These are phyloP conservation scores for Lasius fuliginosus DNA, from an alignment of 2,888 invertebrate species.

Conservation along the genomic window DNA sequence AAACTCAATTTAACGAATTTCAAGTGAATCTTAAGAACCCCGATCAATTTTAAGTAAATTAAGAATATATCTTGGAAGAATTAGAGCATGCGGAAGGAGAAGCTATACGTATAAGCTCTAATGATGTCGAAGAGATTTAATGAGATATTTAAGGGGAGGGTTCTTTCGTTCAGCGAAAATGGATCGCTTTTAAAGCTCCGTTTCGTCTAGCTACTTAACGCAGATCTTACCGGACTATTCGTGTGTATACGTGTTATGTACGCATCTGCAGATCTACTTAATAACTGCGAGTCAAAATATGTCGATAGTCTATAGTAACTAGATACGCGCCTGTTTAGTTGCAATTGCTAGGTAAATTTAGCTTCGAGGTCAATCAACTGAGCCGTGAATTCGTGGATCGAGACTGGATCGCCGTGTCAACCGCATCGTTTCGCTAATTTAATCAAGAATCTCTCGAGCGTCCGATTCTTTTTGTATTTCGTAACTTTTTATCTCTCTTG, in stretches of 20 bases:
- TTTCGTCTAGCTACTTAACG: background rate
- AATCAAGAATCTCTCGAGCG: background rate
- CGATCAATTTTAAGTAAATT: conserved; percentile 8
- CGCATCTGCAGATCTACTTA: conserved; percentile 11
- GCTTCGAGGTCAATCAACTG: conserved; percentile 56
- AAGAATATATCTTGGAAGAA: background rate
- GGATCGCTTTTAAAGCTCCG: background rate
- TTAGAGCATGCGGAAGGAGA: background rate
- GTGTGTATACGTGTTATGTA: background rate
- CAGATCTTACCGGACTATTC: background rate
- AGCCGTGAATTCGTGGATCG: conserved; percentile 15
- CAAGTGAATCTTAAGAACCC: conserved; percentile 3
- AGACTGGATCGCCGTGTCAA: conserved; percentile 33
- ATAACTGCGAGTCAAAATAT: conserved; percentile 33
- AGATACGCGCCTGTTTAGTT: conserved; percentile 46
- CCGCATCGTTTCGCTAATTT: conserved; percentile 22
- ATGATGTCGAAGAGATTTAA: background rate
- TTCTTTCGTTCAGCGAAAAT: background rate
- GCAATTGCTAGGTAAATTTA: conserved; percentile 43
- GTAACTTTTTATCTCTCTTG: background rate
- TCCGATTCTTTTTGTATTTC: background rate
- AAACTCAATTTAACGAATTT: conserved; percentile 16
- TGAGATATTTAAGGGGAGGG: background rate
- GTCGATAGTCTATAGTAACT: conserved; percentile 39
- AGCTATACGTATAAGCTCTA: background rate